Evolutionary conservation across 2,888 invertebrate genomes (phyloP).

Genomic region (Pediacus dermestoides): DNA sequence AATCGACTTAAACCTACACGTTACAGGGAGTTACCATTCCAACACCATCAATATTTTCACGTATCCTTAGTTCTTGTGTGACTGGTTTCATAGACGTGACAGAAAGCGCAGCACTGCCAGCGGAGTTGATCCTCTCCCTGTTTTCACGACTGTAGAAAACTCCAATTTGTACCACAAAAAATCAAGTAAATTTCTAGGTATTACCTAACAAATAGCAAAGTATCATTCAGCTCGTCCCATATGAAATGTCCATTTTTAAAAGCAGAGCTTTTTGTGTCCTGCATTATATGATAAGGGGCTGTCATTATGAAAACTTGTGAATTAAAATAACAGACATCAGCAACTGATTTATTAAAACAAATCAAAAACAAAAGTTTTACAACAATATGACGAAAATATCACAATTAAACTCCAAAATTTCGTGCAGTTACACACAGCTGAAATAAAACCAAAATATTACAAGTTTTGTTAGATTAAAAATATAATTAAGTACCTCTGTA

Average conservation of each 20-base stretch:
- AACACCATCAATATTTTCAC: constrained; percentile 55
- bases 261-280: not conserved
- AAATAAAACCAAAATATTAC: constrained; percentile 18
- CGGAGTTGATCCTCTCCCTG: not conserved
- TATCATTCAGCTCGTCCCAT: constrained; percentile 24
- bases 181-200: constrained; percentile 7
- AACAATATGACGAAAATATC: constrained; percentile 32
- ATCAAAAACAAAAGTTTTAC: constrained; percentile 25
- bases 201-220: constrained; percentile 31
- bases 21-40: no score
- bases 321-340: no score
- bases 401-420: constrained; percentile 37
- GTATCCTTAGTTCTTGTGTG: constrained; percentile 52
- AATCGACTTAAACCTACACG: not conserved
- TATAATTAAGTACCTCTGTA: constrained; percentile 57
- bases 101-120: not conserved
- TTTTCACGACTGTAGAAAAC: not conserved
- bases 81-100: constrained; percentile 36
- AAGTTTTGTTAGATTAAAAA: no score
- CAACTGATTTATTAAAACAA: constrained; percentile 10
- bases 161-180: not conserved
- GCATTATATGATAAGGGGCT: not conserved
- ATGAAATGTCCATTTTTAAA: constrained; percentile 20
- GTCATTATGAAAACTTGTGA: constrained; percentile 1
- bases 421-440: constrained; percentile 32